Evolutionary conservation across 2,888 invertebrate species (phyloP), one percentile per base, ranked within the genome.

Genomic region (Octodonta nipae): DNA sequence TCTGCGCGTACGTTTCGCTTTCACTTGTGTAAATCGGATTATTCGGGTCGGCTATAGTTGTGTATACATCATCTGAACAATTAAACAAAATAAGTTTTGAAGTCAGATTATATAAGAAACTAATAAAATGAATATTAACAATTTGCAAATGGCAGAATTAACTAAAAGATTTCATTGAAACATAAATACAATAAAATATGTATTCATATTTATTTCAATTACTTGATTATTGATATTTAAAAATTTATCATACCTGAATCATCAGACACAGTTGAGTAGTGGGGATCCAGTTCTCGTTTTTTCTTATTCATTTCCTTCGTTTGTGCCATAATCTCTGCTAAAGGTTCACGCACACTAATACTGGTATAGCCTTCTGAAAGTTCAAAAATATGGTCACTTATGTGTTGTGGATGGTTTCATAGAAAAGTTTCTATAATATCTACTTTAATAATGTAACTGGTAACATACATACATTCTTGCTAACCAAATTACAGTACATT

Each of bases 251-350:
- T 13, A 24, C 24, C 22, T 14, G 25, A 36, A 22, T 88, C 88
- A 58, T 88, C 88, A 0, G 87, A 87, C 1, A 87, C 86, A 1
- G 86, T 85, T n/a, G 87, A 83, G 56, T 88, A 88, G 60, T 86
- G 85, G 1, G 77, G 71, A 58, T 78, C 78, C 17, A 63, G 53
- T 12, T 45, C 58, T 37, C 47, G 58, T 51, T 53, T 61, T 52
- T 44, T 67, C 53, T 46, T 68, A 28, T 45, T 52, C 39, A 56
- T 53, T 31, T 64, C 62, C 39, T 65, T 64, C 0, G 76, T 75
- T 56, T 75, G 74, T 29, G 75, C 78, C 44, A 80, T 71, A 41
- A 81, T 76, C 53, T 77, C 77, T 3, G 86, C 84, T 38, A 89
- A 63, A 1, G 89, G 89, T 58, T 88, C 88, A 11, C 88, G 70